Conservation (phyloP, 2,888 invertebrate species). For the Ornithoptera alexandrae region DNA sequence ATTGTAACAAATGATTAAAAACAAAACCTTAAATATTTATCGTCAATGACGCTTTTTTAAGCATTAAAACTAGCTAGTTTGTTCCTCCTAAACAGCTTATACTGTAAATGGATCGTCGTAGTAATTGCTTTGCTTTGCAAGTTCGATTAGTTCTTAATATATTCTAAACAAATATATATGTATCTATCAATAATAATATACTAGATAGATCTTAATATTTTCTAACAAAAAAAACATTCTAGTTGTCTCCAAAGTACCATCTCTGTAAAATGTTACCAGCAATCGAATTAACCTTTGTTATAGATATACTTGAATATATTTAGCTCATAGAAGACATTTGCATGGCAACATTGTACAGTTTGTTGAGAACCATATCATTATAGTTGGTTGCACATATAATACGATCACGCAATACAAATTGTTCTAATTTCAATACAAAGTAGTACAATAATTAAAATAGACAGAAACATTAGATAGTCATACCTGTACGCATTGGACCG, state of each 20-base stretch:
- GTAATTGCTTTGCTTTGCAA: too few species aligned
- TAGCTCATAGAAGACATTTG: constrained; percentile 30
- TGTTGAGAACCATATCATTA: constrained; percentile 17
- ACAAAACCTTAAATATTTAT: too few species aligned
- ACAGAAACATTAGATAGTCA: constrained; percentile 16
- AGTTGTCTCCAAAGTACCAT: neutral
- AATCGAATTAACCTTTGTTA: neutral
- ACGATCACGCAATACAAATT: constrained; percentile 27
- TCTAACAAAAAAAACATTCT: neutral
- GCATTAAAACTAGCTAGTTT: too few species aligned
- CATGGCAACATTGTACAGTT: constrained; percentile 30
- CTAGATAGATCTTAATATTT: neutral
- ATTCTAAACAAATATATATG: too few species aligned
- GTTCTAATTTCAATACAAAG: constrained; percentile 30
- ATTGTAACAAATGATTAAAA: too few species aligned
- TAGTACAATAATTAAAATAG: constrained; percentile 27
- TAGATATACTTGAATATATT: constrained; percentile 1
- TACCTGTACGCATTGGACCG: constrained; percentile 1
- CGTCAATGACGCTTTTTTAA: too few species aligned
- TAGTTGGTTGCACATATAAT: constrained; percentile 14
- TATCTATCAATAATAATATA: too few species aligned
- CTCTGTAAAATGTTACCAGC: neutral
- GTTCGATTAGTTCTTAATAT: too few species aligned
- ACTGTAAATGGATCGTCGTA: too few species aligned
- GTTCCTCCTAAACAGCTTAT: too few species aligned